phyloP scores from a whole-genome alignment of 2,888 invertebrate genomes.

The Harpalus rubripes region DNA sequence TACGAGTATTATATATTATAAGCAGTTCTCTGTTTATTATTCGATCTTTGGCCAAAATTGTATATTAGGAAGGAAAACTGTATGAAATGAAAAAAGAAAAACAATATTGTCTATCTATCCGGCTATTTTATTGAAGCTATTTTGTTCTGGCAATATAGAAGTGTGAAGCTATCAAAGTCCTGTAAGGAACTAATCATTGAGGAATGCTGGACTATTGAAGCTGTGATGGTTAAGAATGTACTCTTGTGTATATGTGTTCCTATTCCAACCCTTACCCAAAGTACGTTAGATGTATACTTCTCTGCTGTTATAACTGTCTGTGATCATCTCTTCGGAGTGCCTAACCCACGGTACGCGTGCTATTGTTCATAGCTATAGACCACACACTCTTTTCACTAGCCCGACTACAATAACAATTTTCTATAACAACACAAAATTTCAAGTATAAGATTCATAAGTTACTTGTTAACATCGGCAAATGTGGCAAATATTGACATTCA shows the following conservation, averaged over 20 bases:
- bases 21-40: too few species aligned
- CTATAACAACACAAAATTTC: constrained; percentile 9
- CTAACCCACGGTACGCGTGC: constrained; percentile 59
- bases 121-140: not conserved
- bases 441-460: too few species aligned
- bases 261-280: not conserved
- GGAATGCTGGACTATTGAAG: not conserved
- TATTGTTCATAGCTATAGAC: constrained; percentile 45
- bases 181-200: not conserved
- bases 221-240: not conserved
- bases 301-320: constrained; percentile 62
- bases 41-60: too few species aligned
- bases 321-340: constrained; percentile 65
- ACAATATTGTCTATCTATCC: not conserved
- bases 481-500: too few species aligned
- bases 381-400: constrained; percentile 31
- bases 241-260: constrained; percentile 18
- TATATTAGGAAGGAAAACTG: too few species aligned
- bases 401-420: constrained; percentile 5
- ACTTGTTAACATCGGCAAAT: too few species aligned
- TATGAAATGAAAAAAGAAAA: too few species aligned
- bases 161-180: not conserved
- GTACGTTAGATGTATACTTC: constrained; percentile 38
- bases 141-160: not conserved
- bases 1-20: too few species aligned